phyloP scores from a whole-genome alignment of 2,888 invertebrate species.

The Apamea sordens region DNA sequence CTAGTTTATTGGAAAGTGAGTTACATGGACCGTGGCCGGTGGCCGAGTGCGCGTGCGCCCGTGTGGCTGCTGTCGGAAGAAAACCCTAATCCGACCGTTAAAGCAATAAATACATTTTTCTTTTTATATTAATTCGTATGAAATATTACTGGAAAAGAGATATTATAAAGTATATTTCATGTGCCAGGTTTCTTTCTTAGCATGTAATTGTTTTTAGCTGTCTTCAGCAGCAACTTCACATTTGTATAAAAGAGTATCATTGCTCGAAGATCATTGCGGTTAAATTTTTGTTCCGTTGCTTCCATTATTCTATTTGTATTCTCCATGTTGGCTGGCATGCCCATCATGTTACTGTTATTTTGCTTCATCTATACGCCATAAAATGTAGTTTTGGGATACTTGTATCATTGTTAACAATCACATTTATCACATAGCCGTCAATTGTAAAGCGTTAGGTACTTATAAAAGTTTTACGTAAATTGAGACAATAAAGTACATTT shows the following conservation, averaged over 20 bases:
- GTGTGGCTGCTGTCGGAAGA: slow-evolving; percentile 74
- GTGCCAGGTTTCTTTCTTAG: slow-evolving; percentile 1
- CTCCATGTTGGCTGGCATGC: slow-evolving; percentile 30
- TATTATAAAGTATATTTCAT: slow-evolving; percentile 5
- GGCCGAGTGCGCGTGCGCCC: slow-evolving; percentile 74
- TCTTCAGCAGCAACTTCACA: slow-evolving; percentile 9
- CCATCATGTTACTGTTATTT: slow-evolving; percentile 26
- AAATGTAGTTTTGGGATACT: slow-evolving; percentile 2
- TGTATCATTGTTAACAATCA: not conserved
- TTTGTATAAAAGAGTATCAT: slow-evolving; percentile 32
- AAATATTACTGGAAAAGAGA: slow-evolving; percentile 20
- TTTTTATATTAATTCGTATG: slow-evolving; percentile 7
- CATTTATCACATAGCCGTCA: not conserved
- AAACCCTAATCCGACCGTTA: slow-evolving; percentile 74
- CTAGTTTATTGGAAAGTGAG: slow-evolving; percentile 88
- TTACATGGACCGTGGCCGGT: slow-evolving; percentile 81
- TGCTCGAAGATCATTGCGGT: slow-evolving; percentile 36
- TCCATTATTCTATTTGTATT: slow-evolving; percentile 69
- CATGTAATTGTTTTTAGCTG: slow-evolving; percentile 1
- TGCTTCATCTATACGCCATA: slow-evolving; percentile 6
- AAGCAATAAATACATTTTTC: slow-evolving; percentile 54
- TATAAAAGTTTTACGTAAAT: not conserved
- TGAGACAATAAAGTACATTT: not conserved
- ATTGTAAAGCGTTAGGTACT: not conserved
- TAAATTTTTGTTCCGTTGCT: slow-evolving; percentile 63